Evolutionary conservation across 2,888 invertebrate species (phyloP).

Genomic region (Chymomyza procnemis): DNA sequence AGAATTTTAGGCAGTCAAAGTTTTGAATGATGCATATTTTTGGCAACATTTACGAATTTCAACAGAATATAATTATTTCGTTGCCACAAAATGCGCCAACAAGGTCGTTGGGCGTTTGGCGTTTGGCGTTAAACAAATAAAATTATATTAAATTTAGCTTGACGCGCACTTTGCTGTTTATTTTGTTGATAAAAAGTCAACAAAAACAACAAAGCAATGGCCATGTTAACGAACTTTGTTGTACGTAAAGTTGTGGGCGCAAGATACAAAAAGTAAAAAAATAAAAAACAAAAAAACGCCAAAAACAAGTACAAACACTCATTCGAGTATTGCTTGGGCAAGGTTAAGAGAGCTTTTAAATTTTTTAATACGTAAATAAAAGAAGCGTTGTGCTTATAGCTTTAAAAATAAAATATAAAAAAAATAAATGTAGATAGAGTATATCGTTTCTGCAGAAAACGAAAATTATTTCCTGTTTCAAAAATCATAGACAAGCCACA

Average conservation of each 20-base stretch:
- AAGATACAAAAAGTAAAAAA: neutral
- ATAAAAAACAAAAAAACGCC: neutral
- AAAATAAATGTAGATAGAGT: neutral
- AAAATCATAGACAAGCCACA: slow-evolving; percentile 8
- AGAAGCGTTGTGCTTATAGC: neutral
- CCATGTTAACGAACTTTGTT: slow-evolving; percentile 3
- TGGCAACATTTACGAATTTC: neutral
- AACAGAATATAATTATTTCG: neutral
- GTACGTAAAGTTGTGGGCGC: neutral
- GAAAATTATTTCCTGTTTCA: slow-evolving; percentile 61
- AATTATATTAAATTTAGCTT: neutral
- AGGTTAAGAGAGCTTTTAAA: neutral
- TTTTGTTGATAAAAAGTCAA: neutral
- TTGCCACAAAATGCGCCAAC: neutral
- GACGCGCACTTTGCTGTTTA: neutral
- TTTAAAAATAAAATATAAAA: neutral
- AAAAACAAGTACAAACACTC: too few relatives aligned
- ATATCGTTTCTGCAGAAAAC: slow-evolving; percentile 32
- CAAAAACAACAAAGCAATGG: neutral
- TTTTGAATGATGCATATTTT: neutral
- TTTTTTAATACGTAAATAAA: neutral
- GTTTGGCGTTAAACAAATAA: neutral
- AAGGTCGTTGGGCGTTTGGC: neutral
- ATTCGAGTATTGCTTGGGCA: neutral
- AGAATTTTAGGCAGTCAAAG: neutral